These are phyloP conservation scores for Drosophila monieri DNA, from an alignment of 2,888 invertebrate genomes.

Conservation along the genomic window DNA sequence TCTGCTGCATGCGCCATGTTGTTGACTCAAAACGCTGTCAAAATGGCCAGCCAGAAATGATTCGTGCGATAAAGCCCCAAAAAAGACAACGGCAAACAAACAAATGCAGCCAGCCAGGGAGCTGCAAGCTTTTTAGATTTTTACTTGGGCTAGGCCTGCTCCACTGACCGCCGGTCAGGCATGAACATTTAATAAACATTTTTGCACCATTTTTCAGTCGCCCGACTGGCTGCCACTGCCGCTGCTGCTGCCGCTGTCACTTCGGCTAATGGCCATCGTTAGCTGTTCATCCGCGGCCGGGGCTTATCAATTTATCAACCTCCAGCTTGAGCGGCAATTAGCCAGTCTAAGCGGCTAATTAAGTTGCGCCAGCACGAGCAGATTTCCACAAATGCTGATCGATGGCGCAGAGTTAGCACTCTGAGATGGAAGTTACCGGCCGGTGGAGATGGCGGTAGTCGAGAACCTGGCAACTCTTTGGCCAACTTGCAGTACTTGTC, in stretches of 20 bases:
- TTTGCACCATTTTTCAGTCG: conserved; percentile 68
- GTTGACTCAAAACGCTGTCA: conserved; percentile 78
- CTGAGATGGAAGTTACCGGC: not conserved
- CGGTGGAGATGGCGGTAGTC: conserved; percentile 5
- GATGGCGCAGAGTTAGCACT: conserved; percentile 44
- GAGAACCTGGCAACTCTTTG: conserved; percentile 6
- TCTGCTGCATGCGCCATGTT: conserved; percentile 75
- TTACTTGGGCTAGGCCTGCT: conserved; percentile 10
- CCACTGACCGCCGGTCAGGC: conserved; percentile 51
- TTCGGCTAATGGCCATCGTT: conserved; percentile 72
- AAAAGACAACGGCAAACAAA: conserved; percentile 53
- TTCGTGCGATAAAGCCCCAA: conserved; percentile 66
- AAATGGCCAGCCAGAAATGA: conserved; percentile 74
- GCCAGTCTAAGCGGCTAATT: conserved; percentile 74
- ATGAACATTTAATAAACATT: conserved; percentile 71
- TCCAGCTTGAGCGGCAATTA: conserved; percentile 60
- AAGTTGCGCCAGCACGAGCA: conserved; percentile 61
- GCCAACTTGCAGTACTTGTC: not conserved
- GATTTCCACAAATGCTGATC: conserved; percentile 59
- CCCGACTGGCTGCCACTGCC: conserved; percentile 21
- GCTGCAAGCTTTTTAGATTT: conserved; percentile 5
- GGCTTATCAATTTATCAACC: conserved; percentile 70
- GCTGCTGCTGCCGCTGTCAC: conserved; percentile 36
- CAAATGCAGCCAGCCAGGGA: conserved; percentile 44
- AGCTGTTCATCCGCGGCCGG: conserved; percentile 70